These are phyloP conservation scores for Pyrgilauda ruficollis DNA, from an alignment of 2,113 vertebrate genomes.

Conservation along the genomic window DNA sequence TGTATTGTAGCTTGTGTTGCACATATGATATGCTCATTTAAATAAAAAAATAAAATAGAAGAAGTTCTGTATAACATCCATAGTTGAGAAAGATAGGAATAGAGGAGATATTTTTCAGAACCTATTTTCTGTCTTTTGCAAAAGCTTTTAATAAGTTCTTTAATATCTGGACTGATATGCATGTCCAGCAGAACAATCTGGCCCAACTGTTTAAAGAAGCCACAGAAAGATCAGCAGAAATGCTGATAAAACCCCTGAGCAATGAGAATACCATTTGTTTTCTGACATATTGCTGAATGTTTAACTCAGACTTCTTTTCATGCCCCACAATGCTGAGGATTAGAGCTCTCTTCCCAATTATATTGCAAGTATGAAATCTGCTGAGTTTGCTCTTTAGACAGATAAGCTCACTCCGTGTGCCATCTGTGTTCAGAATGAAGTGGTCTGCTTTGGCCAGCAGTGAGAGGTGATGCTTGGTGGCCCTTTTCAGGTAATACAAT, in stretches of 20 bases:
- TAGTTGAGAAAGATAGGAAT: not conserved
- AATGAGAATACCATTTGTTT: constrained; percentile 8
- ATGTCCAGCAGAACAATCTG: not conserved
- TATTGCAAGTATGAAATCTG: not conserved
- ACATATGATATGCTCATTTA: not conserved
- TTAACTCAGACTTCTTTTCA: constrained; percentile 18
- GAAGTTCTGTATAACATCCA: not conserved
- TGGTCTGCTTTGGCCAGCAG: not conserved
- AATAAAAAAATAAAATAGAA: not conserved
- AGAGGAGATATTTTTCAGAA: not conserved
- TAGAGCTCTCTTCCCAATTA: constrained; percentile 2
- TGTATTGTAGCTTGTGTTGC: not conserved
- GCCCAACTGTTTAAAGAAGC: not conserved
- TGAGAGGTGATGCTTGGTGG: not conserved
- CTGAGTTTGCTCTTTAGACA: not conserved
- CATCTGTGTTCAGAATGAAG: not conserved
- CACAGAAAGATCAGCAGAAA: constrained; percentile 20
- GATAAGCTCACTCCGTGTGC: not conserved
- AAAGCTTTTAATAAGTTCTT: not conserved
- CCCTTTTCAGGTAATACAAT: not conserved
- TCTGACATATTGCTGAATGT: not conserved
- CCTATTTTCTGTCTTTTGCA: not conserved
- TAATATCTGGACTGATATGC: not conserved
- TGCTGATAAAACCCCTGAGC: not conserved
- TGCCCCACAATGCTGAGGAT: constrained; percentile 27